Evolutionary conservation across 1,140 invertebrate species (phyloP), one percentile per base, ranked within the genome.

Genomic region (Zaprionus africanus): DNA sequence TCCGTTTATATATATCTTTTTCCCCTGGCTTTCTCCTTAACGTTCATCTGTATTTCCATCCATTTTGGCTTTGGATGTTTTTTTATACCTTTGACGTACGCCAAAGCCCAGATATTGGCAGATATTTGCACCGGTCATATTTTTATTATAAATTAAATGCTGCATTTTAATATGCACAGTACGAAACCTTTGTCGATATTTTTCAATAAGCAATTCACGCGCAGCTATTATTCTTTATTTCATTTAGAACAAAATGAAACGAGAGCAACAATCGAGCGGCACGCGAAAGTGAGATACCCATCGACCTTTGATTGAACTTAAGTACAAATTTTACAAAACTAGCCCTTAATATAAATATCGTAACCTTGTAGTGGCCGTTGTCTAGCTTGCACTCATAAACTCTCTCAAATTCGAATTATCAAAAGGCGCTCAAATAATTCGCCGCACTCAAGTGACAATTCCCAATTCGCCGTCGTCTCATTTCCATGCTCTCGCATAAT

Each of bases 121-220:
- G 41, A 58, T 51, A 76, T 63, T 66, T 41, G 34, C 41, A 22
- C 12, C 17, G 24, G 31, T 31, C 22, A 58, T 13, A 38, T 15
- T 41, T 51, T 69, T 66, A 31, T 46, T 59, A 43, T 43, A 53
- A 70, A 70, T 67, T 65, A 74, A 79, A 87, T 68, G 49, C 1
- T 5, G 38, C 53, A 76, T 80, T 82, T 83, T 72, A 86, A 82
- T 80, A 86, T 86, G 69, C 76, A 53, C 46, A 71, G 58, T 66
- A 43, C 65, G 72, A 79, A 54, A 54, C 38, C 63, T 72, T 79
- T 58, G 46, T 36, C 24, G 60, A 59, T 46, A 87, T 74, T 82
- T 86, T 87, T 82, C 65, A 87, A 86, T 85, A 66, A 73, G 51
- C 79, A 63, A 77, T 76, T 79, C 66, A 71, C 28, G 24, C 17